Conservation (phyloP, 2,888 invertebrate genomes). For the Plusia festucae region DNA sequence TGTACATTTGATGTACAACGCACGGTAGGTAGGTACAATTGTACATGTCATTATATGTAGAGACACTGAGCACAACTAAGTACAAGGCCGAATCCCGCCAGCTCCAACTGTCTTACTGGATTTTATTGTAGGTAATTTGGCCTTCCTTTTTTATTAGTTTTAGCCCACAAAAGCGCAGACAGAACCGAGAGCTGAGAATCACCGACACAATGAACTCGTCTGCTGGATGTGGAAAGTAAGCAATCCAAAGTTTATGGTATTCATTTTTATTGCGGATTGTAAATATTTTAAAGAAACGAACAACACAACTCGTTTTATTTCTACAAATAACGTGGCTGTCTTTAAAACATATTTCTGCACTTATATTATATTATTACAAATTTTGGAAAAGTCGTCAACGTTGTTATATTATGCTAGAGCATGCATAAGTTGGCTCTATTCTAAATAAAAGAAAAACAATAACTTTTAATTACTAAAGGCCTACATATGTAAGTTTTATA, state of each 20-base stretch:
- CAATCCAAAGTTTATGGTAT: constrained; percentile 33
- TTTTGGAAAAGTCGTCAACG: not conserved
- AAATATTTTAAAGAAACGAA: constrained; percentile 42
- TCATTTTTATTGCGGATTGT: constrained; percentile 33
- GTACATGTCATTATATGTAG: too few relatives aligned
- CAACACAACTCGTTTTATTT: constrained; percentile 33
- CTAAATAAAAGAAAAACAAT: not conserved
- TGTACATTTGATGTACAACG: too few relatives aligned
- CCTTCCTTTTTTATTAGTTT: constrained; percentile 39
- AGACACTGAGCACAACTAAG: constrained; percentile 5
- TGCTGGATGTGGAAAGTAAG: constrained; percentile 40
- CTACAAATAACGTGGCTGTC: constrained; percentile 35
- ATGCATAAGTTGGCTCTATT: not conserved
- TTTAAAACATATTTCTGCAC: constrained; percentile 47
- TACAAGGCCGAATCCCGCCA: constrained; percentile 11
- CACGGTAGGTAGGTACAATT: not conserved
- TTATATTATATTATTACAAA: constrained; percentile 34
- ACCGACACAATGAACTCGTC: constrained; percentile 36
- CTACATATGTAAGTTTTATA: too few relatives aligned
- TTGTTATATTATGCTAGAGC: not conserved
- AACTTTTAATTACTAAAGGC: too few relatives aligned
- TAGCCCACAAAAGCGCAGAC: constrained; percentile 28
- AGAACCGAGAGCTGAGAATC: constrained; percentile 22
- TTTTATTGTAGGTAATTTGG: constrained; percentile 27
- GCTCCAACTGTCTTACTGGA: constrained; percentile 26